A percentile compares a stretch with the other conserved stretches of the same genome.
phyloP scores from a whole-genome alignment of 2,888 invertebrate species.

The Parapristionchus giblindavisi region DNA sequence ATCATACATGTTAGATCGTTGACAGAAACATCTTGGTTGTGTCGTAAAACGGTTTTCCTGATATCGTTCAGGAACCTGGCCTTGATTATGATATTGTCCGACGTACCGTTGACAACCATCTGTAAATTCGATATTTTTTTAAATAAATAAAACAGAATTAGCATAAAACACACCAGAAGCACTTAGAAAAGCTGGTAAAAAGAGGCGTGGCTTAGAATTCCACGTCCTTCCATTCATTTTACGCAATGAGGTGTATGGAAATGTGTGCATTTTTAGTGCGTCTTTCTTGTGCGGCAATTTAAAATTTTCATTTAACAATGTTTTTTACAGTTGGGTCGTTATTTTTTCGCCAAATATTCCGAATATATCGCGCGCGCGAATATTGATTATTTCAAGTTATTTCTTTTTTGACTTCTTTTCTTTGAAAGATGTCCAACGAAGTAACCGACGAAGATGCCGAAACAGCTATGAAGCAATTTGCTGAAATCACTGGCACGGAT shows the following conservation, averaged over 20 bases:
- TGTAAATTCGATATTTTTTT: neutral
- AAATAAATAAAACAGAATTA: neutral
- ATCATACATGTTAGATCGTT: constrained; percentile 56
- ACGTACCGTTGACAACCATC: constrained; percentile 41
- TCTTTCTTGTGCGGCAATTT: neutral
- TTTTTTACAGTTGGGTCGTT: neutral
- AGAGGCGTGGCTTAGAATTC: neutral
- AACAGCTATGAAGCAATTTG: constrained; percentile 70
- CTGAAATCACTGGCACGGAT: constrained; percentile 74
- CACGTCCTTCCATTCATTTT: constrained; percentile 14
- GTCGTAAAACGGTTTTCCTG: constrained; percentile 53
- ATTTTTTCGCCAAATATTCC: too few relatives aligned
- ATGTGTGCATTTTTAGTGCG: neutral
- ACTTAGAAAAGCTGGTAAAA: neutral
- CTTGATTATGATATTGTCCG: constrained; percentile 51
- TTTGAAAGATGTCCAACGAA: constrained; percentile 8
- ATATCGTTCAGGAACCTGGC: constrained; percentile 56
- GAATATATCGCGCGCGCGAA: too few relatives aligned
- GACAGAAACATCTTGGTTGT: constrained; percentile 54
- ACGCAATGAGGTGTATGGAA: constrained; percentile 7
- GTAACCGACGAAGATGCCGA: constrained; percentile 39
- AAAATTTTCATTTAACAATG: neutral
- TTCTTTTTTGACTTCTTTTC: neutral
- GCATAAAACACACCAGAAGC: neutral
- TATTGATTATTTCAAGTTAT: too few relatives aligned